Percentiles rank a stretch among this genome's conserved stretches.
Conservation (phyloP, 2,113 vertebrate species). For the Gasterosteus aculeatus region DNA sequence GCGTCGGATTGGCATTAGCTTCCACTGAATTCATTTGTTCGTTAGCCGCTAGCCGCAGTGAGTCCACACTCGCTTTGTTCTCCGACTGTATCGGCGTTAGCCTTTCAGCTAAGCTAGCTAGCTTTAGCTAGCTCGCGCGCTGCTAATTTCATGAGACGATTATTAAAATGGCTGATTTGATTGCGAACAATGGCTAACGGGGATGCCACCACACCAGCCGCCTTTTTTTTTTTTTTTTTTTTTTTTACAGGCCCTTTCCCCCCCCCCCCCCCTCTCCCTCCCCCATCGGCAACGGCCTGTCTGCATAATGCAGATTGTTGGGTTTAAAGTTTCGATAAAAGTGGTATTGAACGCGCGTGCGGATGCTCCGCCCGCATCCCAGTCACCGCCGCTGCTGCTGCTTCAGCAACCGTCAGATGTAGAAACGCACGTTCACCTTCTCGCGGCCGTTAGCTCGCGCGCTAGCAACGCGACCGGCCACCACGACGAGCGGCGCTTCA, state of each 20-base stretch:
- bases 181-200: constrained; percentile 47
- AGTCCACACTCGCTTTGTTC: constrained; percentile 57
- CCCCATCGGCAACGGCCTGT: rapidly evolving
- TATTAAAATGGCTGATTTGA: constrained; percentile 72
- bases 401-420: constrained; percentile 20
- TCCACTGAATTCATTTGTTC: constrained; percentile 27
- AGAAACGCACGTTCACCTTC: constrained; percentile 15
- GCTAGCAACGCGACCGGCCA: constrained; percentile 8
- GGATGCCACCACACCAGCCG: not conserved
- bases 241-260: no score
- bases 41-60: constrained; percentile 49
- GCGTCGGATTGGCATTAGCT: constrained; percentile 42
- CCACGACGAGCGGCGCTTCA: constrained; percentile 11
- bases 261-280: no score
- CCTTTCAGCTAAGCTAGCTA: constrained; percentile 33
- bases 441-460: constrained; percentile 22
- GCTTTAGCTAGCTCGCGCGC: not conserved
- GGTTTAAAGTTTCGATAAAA: not conserved
- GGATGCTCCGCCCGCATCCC: constrained; percentile 16
- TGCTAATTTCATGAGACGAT: constrained; percentile 37
- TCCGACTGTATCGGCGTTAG: constrained; percentile 10
- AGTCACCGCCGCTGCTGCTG: not conserved
- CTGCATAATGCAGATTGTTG: not conserved
- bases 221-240: not conserved
- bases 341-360: not conserved